Conservation (phyloP, 1,140 invertebrate genomes). For the Brachionus calyciflorus region DNA sequence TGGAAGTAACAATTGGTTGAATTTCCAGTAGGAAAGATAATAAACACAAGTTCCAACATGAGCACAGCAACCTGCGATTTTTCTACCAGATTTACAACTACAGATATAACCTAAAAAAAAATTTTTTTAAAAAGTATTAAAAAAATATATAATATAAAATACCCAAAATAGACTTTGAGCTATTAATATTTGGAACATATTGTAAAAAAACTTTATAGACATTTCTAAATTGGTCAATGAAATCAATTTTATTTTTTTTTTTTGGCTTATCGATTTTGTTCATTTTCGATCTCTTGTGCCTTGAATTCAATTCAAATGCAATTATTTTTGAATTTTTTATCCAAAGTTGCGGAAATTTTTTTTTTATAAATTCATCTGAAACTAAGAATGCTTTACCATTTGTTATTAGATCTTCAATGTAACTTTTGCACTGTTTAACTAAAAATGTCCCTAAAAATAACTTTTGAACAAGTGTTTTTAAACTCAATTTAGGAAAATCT, state of each 20-base stretch:
- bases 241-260: not conserved
- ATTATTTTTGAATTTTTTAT: not conserved
- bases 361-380: not conserved
- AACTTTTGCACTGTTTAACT: not conserved
- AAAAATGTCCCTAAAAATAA: constrained; percentile 6
- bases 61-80: constrained; percentile 17
- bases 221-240: not conserved
- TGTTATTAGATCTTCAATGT: not conserved
- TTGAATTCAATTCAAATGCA: not conserved
- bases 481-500: not conserved
- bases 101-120: not conserved
- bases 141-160: not conserved
- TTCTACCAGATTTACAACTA: not conserved
- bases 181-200: not conserved
- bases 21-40: not conserved
- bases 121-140: not conserved
- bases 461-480: not conserved
- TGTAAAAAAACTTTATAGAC: constrained; percentile 15
- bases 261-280: not conserved
- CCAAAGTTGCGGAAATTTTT: not conserved
- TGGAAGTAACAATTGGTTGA: not conserved
- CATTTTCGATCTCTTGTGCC: not conserved
- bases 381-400: not conserved
- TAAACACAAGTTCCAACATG: not conserved
- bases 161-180: not conserved